Evolutionary conservation across 2,888 invertebrate species (phyloP).

Genomic region (Teinopalpus imperialis): DNA sequence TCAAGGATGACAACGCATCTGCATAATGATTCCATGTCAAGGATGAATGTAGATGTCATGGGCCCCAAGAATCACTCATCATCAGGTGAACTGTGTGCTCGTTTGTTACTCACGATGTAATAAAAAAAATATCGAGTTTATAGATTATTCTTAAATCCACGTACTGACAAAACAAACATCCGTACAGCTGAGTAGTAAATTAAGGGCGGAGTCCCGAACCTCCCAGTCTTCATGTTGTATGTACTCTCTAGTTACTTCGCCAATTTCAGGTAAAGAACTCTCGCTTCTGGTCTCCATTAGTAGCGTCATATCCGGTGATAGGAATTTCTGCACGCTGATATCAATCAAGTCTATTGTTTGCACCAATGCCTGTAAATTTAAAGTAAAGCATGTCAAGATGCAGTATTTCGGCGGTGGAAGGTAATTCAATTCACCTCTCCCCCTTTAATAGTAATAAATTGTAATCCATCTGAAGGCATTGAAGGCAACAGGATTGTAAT

Average conservation of each 20-base stretch:
- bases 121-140: neutral
- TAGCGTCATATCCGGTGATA: slow-evolving; percentile 89
- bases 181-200: slow-evolving; percentile 86
- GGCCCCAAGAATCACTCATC: no score
- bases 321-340: slow-evolving; percentile 87
- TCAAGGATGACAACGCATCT: no score
- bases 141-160: slow-evolving; percentile 42
- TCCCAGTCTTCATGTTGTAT: slow-evolving; percentile 90
- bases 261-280: slow-evolving; percentile 84
- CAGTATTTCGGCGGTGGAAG: no score
- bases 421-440: no score
- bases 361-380: slow-evolving; percentile 83
- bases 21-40: no score
- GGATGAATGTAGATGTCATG: no score
- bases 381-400: neutral
- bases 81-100: no score
- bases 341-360: slow-evolving; percentile 86
- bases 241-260: slow-evolving; percentile 85
- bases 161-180: slow-evolving; percentile 87
- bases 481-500: no score
- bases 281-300: slow-evolving; percentile 85
- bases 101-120: no score
- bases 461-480: no score
- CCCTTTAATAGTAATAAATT: no score
- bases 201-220: slow-evolving; percentile 88